Base-by-base conservation (phyloP, 2,888 invertebrate genomes). In the Magallana nippona region DNA sequence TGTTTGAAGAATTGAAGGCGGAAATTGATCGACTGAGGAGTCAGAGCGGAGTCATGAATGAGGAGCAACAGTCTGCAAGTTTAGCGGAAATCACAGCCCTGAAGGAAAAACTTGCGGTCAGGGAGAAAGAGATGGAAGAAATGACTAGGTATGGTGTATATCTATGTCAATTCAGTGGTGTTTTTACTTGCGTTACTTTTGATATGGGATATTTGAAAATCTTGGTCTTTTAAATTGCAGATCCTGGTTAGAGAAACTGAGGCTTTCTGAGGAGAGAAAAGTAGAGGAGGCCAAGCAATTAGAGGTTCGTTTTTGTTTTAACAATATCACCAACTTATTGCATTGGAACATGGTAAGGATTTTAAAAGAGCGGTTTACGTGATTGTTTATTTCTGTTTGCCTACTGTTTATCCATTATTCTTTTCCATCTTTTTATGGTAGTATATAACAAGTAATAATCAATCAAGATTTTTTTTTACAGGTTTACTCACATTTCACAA, bases 21-120 rank as follows among this genome's bases (percentile, higher is more conserved):
- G 97, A 97, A 94, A 96, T 97, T 58, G 95, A 96, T 89, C 95
- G 96, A 55, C 93, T 97, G n/a, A 95, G 96, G 84, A 95, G 95
- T 0, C 93, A 96, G 77, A 84, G 87, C 2, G 91, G 90, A 2
- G 81, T 86, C 22, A 87, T 86, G 82, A 87, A 84, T 82, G 89
- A 87, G 55, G 88, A 89, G 94, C 96, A 89, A 8, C 89, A 91
- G 19, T 83, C 87, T 5, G 88, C 89, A 1, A 90, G 91, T 71
- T 87, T 92, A 81, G 89, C 90, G 11, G 94, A 96, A 93, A 95
- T 96, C 78, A 95, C 96, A 77, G 95, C 95, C 0, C 93, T 97
- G 56, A 95, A 95, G 79, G 95, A 95, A 82, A 96, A 96, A 91
- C 93, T 96, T 22, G 94, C 94, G 27, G 95, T 95, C 85, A 96